Evolutionary conservation across 2,113 vertebrate genomes (phyloP).

Genomic region (Limnothrissa miodon): DNA sequence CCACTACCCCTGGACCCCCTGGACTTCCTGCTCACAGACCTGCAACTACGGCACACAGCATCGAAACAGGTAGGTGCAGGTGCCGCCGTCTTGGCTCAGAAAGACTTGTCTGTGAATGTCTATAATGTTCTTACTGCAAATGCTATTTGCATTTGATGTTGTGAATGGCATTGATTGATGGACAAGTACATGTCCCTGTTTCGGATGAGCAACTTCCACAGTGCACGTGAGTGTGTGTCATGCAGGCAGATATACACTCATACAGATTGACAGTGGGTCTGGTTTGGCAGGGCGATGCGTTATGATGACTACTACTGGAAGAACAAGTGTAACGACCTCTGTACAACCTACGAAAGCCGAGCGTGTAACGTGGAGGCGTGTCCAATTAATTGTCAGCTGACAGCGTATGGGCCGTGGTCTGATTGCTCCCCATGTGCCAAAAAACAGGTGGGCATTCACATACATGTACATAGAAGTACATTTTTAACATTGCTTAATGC

Average conservation of each 20-base stretch:
- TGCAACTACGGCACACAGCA: slow-evolving; percentile 81
- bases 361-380: slow-evolving; percentile 79
- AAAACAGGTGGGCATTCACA: slow-evolving; percentile 75
- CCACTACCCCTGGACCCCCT: slow-evolving; percentile 78
- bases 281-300: slow-evolving; percentile 64
- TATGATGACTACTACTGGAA: slow-evolving; percentile 72
- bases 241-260: neutral
- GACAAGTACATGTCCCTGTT: too few species aligned
- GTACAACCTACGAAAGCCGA: slow-evolving; percentile 67
- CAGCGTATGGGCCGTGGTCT: slow-evolving; percentile 83
- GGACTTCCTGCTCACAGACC: slow-evolving; percentile 82
- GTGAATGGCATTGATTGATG: too few species aligned
- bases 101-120: neutral
- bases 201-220: neutral
- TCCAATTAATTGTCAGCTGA: slow-evolving; percentile 81
- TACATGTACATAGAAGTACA: neutral
- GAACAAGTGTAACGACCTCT: slow-evolving; percentile 74
- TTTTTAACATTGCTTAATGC: neutral
- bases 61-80: slow-evolving; percentile 69
- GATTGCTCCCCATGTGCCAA: slow-evolving; percentile 83
- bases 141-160: neutral
- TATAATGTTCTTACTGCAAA: neutral
- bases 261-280: neutral
- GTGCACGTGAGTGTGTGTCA: neutral
- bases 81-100: neutral